A percentile compares a stretch with the other conserved stretches of the same genome.
phyloP scores from a whole-genome alignment of 2,888 invertebrate genomes.

The Ischnus inquisitorius region DNA sequence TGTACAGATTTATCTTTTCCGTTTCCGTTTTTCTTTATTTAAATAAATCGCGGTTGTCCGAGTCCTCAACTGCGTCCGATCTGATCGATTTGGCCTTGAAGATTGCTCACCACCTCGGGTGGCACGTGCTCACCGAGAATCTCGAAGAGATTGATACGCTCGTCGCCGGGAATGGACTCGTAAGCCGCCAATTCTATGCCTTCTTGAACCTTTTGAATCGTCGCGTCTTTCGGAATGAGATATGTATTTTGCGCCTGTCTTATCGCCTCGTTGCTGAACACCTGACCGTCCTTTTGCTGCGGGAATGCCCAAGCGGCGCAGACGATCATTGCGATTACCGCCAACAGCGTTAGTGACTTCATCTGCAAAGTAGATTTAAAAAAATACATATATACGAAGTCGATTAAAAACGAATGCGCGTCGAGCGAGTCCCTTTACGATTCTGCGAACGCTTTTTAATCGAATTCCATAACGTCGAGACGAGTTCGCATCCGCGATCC shows the following conservation, averaged over 20 bases:
- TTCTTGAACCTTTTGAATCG: slow-evolving; percentile 95
- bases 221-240: slow-evolving; percentile 94
- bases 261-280: slow-evolving; percentile 94
- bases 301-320: slow-evolving; percentile 88
- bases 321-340: slow-evolving; percentile 85
- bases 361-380: slow-evolving; percentile 74
- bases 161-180: slow-evolving; percentile 94
- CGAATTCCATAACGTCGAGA: slow-evolving; percentile 1
- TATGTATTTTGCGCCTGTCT: slow-evolving; percentile 94
- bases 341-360: slow-evolving; percentile 79
- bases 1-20: slow-evolving; percentile 6
- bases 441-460: slow-evolving; percentile 19
- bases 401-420: not conserved
- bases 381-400: slow-evolving; percentile 2
- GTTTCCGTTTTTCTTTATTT: not conserved
- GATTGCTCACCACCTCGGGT: slow-evolving; percentile 94
- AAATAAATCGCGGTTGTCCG: not conserved
- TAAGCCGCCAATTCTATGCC: slow-evolving; percentile 95
- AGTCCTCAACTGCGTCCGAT: slow-evolving; percentile 89
- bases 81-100: slow-evolving; percentile 94
- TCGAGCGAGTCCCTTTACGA: not conserved
- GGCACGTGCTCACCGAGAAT: slow-evolving; percentile 95
- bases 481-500: slow-evolving; percentile 36
- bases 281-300: slow-evolving; percentile 91
- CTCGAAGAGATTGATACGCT: slow-evolving; percentile 93